These are phyloP conservation scores for Allygus modestus DNA, from an alignment of 2,888 invertebrate genomes.

Conservation along the genomic window DNA sequence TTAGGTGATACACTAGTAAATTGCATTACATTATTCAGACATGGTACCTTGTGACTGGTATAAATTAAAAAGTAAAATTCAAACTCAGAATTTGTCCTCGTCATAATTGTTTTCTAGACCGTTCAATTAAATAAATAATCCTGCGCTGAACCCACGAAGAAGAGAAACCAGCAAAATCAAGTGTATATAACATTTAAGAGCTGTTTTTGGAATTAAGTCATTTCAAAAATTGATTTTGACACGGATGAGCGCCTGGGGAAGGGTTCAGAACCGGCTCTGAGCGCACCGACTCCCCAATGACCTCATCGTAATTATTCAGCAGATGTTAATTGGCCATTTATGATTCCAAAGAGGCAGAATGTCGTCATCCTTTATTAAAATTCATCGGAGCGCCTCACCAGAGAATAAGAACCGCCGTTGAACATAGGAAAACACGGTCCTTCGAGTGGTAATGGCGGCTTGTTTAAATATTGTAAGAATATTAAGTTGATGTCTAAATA, in stretches of 20 bases:
- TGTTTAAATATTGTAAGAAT: slow-evolving; percentile 18
- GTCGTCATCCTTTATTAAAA: slow-evolving; percentile 54
- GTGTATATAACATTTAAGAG: not conserved
- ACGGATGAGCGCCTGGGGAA: not conserved
- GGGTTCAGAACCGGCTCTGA: not conserved
- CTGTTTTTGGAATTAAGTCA: slow-evolving; percentile 26
- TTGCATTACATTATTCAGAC: no score
- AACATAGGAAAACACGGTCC: slow-evolving; percentile 11
- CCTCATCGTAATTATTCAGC: slow-evolving; percentile 45
- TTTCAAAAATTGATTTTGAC: slow-evolving; percentile 28
- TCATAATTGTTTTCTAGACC: no score
- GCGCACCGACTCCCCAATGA: not conserved
- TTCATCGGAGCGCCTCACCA: slow-evolving; percentile 10
- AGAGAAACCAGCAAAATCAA: no score
- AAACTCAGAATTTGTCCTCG: no score
- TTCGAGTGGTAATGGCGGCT: slow-evolving; percentile 9
- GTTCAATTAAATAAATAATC: no score
- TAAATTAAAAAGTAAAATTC: no score
- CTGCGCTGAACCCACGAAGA: no score
- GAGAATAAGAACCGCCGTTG: not conserved
- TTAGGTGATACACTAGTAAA: no score
- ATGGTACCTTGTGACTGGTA: no score
- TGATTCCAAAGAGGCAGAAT: slow-evolving; percentile 49
- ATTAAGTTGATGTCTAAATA: not conserved
- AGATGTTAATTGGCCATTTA: slow-evolving; percentile 48